These are phyloP conservation scores for Dendrolimus kikuchii DNA, from an alignment of 1,140 invertebrate species.

Conservation along the genomic window DNA sequence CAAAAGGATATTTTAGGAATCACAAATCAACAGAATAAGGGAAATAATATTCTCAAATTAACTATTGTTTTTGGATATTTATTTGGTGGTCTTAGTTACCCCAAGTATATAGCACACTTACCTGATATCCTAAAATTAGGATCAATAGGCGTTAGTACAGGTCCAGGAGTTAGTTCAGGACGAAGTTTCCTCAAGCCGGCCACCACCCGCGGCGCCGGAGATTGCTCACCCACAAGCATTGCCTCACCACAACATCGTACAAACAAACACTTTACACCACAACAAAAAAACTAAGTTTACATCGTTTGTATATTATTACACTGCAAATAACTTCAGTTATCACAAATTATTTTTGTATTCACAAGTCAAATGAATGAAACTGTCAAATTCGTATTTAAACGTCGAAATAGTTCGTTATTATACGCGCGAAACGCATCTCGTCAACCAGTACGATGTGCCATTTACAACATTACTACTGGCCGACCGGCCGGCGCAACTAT, in stretches of 20 bases:
- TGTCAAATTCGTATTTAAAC: constrained; percentile 54
- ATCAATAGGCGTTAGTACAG: constrained; percentile 52
- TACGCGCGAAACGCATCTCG: constrained; percentile 40
- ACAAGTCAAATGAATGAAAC: constrained; percentile 30
- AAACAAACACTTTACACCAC: constrained; percentile 43
- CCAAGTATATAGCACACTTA: constrained; percentile 15
- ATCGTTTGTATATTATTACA: constrained; percentile 10
- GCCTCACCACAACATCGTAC: constrained; percentile 55
- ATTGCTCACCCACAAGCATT: constrained; percentile 65
- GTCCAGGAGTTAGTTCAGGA: constrained; percentile 58
- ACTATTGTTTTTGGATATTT: no score
- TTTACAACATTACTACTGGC: constrained; percentile 18
- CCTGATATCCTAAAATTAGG: constrained; percentile 64
- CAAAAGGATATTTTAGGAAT: no score
- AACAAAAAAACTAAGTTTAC: constrained; percentile 24
- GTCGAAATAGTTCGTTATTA: constrained; percentile 59
- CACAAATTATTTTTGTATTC: constrained; percentile 11
- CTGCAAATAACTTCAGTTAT: constrained; percentile 10
- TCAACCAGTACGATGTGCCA: constrained; percentile 18
- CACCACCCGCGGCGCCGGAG: constrained; percentile 65
- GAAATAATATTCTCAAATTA: no score
- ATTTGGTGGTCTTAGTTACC: no score
- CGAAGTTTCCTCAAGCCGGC: constrained; percentile 62
- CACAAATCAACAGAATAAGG: no score
- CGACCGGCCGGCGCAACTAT: constrained; percentile 38